These are phyloP conservation scores for Oryctes rhinoceros DNA, from an alignment of 1,140 invertebrate species.

Conservation along the genomic window DNA sequence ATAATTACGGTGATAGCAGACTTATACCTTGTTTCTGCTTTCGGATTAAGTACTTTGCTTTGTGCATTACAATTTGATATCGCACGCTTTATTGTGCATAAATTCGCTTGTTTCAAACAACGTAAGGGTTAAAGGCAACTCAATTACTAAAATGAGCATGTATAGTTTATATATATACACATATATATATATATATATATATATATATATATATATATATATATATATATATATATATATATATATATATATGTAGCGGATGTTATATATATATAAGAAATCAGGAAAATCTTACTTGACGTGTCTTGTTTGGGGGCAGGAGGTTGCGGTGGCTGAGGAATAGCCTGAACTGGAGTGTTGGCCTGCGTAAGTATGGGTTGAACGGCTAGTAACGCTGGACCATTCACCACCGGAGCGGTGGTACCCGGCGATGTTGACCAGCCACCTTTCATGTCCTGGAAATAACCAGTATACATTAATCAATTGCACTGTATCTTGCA, in stretches of 20 bases:
- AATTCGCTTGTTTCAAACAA: background rate
- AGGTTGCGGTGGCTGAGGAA: constrained; percentile 47
- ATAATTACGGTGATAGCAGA: background rate
- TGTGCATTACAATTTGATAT: constrained; percentile 4
- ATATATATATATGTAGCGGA: no score
- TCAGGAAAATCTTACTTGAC: constrained; percentile 53
- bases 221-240: no score
- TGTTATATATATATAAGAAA: background rate
- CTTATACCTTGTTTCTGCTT: constrained; percentile 1
- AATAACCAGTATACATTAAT: constrained; percentile 58
- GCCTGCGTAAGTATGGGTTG: constrained; percentile 55
- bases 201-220: no score
- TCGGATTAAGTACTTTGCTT: constrained; percentile 35
- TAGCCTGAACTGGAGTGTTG: constrained; percentile 48
- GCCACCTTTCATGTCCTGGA: constrained; percentile 60
- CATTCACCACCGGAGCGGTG: constrained; percentile 49
- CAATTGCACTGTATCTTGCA: constrained; percentile 52
- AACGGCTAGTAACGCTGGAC: constrained; percentile 55
- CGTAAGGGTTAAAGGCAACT: background rate
- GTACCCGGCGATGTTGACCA: constrained; percentile 56
- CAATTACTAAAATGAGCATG: no score
- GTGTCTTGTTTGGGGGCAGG: constrained; percentile 55
- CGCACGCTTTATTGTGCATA: background rate
- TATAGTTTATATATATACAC: background rate
- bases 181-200: no score